Evolutionary conservation across 1,140 invertebrate genomes (phyloP).

Genomic region (Latrodectus geometricus): DNA sequence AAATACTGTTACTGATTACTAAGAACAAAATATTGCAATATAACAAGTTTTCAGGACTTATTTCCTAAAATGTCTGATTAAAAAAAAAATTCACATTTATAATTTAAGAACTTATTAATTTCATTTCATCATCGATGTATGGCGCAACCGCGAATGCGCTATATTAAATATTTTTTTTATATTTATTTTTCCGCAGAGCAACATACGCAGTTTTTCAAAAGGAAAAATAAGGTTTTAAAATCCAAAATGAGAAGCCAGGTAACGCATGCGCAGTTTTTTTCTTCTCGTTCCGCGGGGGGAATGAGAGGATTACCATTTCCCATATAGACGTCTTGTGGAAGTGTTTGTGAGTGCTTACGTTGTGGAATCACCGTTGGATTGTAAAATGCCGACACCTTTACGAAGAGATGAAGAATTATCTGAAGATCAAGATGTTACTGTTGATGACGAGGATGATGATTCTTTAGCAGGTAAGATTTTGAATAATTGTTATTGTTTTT

Average conservation of each 20-base stretch:
- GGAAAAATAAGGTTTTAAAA: constrained; percentile 61
- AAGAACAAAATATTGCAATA: no score
- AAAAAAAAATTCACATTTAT: no score
- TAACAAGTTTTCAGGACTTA: no score
- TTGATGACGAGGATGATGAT: constrained; percentile 57
- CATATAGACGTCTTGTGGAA: constrained; percentile 49
- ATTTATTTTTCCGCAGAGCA: constrained; percentile 3
- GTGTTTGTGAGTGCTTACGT: constrained; percentile 59
- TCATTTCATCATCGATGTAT: no score
- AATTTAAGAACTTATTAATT: no score
- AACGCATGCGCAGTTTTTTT: constrained; percentile 62
- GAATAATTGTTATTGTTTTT: constrained; percentile 9
- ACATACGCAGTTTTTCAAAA: constrained; percentile 53
- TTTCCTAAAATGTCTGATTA: no score
- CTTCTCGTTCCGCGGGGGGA: constrained; percentile 57
- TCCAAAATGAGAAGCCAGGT: constrained; percentile 59
- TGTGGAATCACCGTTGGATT: constrained; percentile 8
- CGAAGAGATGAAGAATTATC: constrained; percentile 63
- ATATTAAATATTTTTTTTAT: constrained; percentile 4
- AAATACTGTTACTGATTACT: no score
- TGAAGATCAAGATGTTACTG: constrained; percentile 52
- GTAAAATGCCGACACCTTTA: constrained; percentile 66
- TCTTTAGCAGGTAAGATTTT: constrained; percentile 60
- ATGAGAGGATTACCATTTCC: constrained; percentile 62
- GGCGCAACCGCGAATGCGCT: not conserved